Conservation (phyloP, 1,140 invertebrate species). For the Ganaspis sp. region DNA sequence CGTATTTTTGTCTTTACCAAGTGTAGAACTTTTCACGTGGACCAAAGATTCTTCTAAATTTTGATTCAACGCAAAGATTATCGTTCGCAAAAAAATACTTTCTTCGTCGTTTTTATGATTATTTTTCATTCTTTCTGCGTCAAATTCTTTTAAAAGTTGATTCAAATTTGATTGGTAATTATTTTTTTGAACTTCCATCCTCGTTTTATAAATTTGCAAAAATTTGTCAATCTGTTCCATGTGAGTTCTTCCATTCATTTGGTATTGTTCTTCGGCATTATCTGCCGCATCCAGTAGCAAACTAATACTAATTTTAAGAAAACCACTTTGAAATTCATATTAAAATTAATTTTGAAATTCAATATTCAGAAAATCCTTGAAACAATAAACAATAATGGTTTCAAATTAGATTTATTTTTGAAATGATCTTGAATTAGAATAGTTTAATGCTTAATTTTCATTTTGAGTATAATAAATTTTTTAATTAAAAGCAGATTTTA, state of each 20-base stretch:
- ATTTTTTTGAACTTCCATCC: slow-evolving; percentile 37
- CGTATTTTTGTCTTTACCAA: slow-evolving; percentile 51
- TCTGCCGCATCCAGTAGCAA: slow-evolving; percentile 60
- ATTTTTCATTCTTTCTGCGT: slow-evolving; percentile 38
- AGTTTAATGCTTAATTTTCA: slow-evolving; percentile 13
- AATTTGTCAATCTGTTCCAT: slow-evolving; percentile 60
- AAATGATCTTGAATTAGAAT: too few species aligned
- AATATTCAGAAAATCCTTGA: too few species aligned
- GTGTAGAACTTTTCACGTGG: slow-evolving; percentile 48
- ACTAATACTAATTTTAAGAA: slow-evolving; percentile 63
- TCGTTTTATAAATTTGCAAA: slow-evolving; percentile 49
- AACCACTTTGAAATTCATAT: too few species aligned
- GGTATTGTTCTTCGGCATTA: slow-evolving; percentile 59
- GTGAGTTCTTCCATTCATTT: slow-evolving; percentile 51
- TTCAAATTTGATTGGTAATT: slow-evolving; percentile 45
- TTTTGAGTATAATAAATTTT: neutral
- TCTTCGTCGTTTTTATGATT: slow-evolving; percentile 42
- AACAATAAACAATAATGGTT: too few species aligned
- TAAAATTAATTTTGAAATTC: too few species aligned
- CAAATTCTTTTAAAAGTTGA: slow-evolving; percentile 32
- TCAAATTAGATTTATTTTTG: too few species aligned
- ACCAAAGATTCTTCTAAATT: slow-evolving; percentile 45
- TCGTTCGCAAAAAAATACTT: slow-evolving; percentile 50
- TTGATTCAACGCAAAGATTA: slow-evolving; percentile 46
- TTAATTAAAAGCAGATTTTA: too few species aligned